These are phyloP conservation scores for Hippopotamyrus pictus DNA, from an alignment of 2,797 vertebrate species.

Conservation along the genomic window DNA sequence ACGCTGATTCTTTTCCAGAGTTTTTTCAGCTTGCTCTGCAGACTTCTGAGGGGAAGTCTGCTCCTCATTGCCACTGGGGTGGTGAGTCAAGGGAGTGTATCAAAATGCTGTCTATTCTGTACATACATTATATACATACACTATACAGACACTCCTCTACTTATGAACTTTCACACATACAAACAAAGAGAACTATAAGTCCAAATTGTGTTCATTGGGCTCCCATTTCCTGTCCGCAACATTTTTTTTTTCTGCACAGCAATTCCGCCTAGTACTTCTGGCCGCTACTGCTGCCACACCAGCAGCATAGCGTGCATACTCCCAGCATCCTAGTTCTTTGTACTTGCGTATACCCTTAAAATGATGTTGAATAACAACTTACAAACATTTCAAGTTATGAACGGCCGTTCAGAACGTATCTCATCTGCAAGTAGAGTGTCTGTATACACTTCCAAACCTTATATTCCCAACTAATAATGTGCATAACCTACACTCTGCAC, in stretches of 20 bases:
- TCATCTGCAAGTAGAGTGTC: background rate
- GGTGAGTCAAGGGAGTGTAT: constrained; percentile 7
- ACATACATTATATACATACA: background rate
- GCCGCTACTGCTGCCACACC: too few species aligned
- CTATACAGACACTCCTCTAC: background rate
- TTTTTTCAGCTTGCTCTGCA: constrained; percentile 25
- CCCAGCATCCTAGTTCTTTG: too few species aligned
- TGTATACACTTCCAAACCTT: background rate
- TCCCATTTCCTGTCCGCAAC: background rate
- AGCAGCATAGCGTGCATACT: too few species aligned
- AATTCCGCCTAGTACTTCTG: background rate
- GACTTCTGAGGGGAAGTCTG: constrained; percentile 27
- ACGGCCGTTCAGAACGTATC: background rate
- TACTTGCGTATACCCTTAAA: too few species aligned
- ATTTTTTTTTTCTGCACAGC: background rate
- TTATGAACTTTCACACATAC: background rate
- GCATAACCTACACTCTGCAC: background rate
- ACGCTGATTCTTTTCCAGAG: constrained; percentile 25
- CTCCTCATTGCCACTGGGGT: constrained; percentile 32
- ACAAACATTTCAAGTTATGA: too few species aligned
- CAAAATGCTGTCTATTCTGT: background rate
- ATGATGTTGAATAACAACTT: too few species aligned
- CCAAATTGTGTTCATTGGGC: background rate
- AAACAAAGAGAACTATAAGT: background rate
- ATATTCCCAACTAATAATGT: background rate